Conservation (phyloP, 2,888 invertebrate genomes). For the Machimus rusticus region DNA sequence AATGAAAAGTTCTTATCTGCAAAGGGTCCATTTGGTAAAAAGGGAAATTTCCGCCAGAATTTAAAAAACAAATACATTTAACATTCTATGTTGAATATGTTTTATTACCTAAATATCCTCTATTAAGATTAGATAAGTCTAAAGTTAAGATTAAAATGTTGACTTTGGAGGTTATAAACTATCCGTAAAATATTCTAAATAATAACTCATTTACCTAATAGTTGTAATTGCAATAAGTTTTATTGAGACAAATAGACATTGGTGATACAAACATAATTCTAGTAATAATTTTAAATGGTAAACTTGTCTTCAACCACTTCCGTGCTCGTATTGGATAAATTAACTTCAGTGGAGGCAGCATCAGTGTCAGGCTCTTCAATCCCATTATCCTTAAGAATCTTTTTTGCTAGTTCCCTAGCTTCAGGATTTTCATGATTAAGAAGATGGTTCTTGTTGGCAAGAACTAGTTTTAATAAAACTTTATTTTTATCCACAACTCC, state of each 20-base stretch:
- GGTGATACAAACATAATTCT: neutral
- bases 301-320: neutral
- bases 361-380: neutral
- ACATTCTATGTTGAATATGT: no score
- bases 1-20: no score
- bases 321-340: neutral
- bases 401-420: conserved; percentile 23
- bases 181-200: neutral
- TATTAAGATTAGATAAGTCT: no score
- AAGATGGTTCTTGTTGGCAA: conserved; percentile 24
- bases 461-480: conserved; percentile 8
- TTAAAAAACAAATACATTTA: no score
- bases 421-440: conserved; percentile 37
- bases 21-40: no score
- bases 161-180: no score
- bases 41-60: no score
- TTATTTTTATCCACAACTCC: neutral
- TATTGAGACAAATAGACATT: neutral
- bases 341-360: neutral
- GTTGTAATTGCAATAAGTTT: neutral
- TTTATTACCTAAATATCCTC: no score
- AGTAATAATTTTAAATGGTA: neutral
- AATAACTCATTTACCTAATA: neutral
- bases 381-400: neutral
- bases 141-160: no score